Conservation (phyloP, 2,113 vertebrate species). For the Diphyllodes magnificus region DNA sequence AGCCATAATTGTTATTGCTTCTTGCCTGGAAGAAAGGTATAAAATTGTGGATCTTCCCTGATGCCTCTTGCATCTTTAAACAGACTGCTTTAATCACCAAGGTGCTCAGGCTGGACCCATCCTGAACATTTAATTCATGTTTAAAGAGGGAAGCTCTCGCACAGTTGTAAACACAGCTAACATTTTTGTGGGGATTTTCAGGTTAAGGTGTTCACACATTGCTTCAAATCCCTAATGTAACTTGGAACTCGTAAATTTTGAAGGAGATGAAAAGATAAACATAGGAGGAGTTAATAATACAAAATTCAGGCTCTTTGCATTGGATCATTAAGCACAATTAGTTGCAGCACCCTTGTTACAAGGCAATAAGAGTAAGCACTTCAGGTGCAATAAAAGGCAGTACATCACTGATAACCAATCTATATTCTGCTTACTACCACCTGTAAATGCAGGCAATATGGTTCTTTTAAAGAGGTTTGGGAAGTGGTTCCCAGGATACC, state of each 20-base stretch:
- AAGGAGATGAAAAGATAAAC: background rate
- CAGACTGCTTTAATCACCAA: background rate
- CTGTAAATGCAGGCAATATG: conserved; percentile 64
- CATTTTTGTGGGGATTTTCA: background rate
- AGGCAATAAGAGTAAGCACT: conserved; percentile 21
- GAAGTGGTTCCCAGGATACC: conserved; percentile 60
- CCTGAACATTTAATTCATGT: background rate
- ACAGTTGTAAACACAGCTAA: background rate
- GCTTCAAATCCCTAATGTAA: background rate
- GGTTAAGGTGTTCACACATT: background rate
- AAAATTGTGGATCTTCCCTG: background rate
- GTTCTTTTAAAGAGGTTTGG: conserved; percentile 55
- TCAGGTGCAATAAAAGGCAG: conserved; percentile 16
- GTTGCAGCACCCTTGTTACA: conserved; percentile 14
- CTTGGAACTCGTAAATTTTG: background rate
- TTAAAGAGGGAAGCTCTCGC: background rate
- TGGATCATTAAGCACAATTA: conserved; percentile 49
- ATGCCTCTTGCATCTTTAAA: background rate
- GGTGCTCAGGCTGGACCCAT: background rate
- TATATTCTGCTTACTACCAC: conserved; percentile 59
- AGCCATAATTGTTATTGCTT: background rate
- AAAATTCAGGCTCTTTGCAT: background rate
- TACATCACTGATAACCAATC: conserved; percentile 28
- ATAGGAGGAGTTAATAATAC: background rate
- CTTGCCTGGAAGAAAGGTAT: background rate